Evolutionary conservation across 1,140 invertebrate species (phyloP).

Genomic region (Globodera ellingtonae): DNA sequence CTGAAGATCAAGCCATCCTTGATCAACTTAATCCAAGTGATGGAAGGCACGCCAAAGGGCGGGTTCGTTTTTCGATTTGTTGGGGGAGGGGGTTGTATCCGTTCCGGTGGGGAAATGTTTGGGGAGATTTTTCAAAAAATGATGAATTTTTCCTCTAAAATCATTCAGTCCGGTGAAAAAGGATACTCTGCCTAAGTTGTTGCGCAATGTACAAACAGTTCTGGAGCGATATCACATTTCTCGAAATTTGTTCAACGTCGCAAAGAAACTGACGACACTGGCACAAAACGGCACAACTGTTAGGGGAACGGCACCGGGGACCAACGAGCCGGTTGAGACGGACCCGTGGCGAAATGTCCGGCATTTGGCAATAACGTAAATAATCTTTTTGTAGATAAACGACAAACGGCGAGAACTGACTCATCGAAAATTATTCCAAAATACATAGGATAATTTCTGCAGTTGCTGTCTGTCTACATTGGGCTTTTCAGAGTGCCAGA

Average conservation of each 20-base stretch:
- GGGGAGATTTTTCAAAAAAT: no score
- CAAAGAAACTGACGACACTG: conserved; percentile 10
- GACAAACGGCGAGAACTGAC: no score
- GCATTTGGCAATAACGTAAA: conserved; percentile 34
- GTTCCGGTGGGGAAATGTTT: no score
- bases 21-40: conserved; percentile 28
- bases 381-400: background rate
- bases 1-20: conserved; percentile 22
- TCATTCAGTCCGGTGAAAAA: conserved; percentile 16
- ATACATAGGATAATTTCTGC: no score
- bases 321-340: conserved; percentile 13
- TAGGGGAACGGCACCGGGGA: background rate
- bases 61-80: background rate
- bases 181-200: conserved; percentile 12
- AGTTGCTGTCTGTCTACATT: background rate
- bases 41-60: conserved; percentile 27
- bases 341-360: conserved; percentile 35
- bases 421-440: no score
- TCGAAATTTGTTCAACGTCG: conserved; percentile 13
- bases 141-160: no score
- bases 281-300: conserved; percentile 8
- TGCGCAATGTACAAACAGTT: conserved; percentile 20
- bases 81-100: no score
- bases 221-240: conserved; percentile 13
- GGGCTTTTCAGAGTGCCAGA: conserved; percentile 26